These are phyloP conservation scores for Apotomis betuletana DNA, from an alignment of 2,888 invertebrate genomes.

Conservation along the genomic window DNA sequence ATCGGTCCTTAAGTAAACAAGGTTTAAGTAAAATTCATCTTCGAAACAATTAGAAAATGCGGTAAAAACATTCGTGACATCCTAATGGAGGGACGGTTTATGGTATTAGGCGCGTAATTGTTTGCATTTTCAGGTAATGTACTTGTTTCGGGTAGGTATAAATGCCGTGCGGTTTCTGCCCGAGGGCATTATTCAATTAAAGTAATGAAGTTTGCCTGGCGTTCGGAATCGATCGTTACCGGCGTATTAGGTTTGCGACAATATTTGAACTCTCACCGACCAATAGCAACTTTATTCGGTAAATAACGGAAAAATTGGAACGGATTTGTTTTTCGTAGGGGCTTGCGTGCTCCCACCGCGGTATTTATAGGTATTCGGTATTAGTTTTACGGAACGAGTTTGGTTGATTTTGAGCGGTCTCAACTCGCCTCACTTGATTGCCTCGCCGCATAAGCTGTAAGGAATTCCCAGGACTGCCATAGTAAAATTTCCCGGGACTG, in stretches of 20 bases:
- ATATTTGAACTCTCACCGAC: constrained; percentile 50
- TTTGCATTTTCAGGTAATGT: constrained; percentile 26
- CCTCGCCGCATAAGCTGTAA: too few relatives aligned
- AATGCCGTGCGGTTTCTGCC: constrained; percentile 18
- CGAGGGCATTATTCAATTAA: constrained; percentile 55
- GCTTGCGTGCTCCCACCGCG: background rate
- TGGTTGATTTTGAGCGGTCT: too few relatives aligned
- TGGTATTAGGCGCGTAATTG: constrained; percentile 16
- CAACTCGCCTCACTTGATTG: too few relatives aligned
- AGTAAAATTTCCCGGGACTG: too few relatives aligned
- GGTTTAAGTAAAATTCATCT: background rate
- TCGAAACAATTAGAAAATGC: background rate
- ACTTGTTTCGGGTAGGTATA: constrained; percentile 29
- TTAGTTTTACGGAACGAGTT: background rate
- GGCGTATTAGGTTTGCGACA: constrained; percentile 51
- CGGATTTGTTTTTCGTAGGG: constrained; percentile 12
- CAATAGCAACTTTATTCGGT: constrained; percentile 30
- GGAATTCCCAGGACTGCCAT: too few relatives aligned
- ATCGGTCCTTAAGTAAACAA: background rate
- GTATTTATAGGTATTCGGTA: background rate
- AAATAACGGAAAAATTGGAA: constrained; percentile 18
- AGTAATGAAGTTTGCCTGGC: constrained; percentile 56
- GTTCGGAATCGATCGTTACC: constrained; percentile 51
- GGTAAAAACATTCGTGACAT: background rate
- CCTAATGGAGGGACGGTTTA: constrained; percentile 11